A percentile compares a stretch with the other conserved stretches of the same genome.
phyloP scores from a whole-genome alignment of 2,113 vertebrate species.

The Mixornis gularis region DNA sequence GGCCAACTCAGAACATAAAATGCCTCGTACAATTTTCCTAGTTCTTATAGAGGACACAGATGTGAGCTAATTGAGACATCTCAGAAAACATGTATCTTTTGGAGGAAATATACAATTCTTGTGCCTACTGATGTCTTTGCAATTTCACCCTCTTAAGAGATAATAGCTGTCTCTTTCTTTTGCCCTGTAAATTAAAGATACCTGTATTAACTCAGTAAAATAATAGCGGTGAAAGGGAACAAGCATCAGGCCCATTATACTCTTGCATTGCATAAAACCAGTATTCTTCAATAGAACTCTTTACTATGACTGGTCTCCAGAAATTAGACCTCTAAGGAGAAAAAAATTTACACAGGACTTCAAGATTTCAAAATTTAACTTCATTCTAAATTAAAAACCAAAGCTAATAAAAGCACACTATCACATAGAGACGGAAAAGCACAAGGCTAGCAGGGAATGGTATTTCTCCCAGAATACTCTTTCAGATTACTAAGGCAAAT shows the following conservation, averaged over 20 bases:
- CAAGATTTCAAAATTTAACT: neutral
- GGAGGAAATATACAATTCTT: neutral
- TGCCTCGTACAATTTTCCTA: neutral
- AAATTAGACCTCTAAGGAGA: neutral
- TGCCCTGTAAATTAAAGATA: neutral
- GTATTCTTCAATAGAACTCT: neutral
- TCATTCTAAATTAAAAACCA: neutral
- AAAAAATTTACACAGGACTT: neutral
- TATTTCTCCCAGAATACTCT: neutral
- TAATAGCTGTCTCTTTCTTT: neutral
- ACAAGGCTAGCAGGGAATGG: neutral
- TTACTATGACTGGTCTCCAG: neutral
- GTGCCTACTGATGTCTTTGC: neutral
- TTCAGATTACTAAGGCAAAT: neutral
- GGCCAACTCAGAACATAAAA: neutral
- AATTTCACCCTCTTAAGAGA: neutral
- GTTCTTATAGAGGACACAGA: neutral
- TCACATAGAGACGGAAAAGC: neutral
- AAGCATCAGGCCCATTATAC: neutral
- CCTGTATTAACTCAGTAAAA: neutral
- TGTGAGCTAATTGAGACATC: neutral
- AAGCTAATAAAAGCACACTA: neutral
- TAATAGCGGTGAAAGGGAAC: neutral
- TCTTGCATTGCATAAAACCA: neutral
- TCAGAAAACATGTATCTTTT: neutral